Conservation (phyloP, 2,888 invertebrate species). For the Polylopha cassiicola region DNA sequence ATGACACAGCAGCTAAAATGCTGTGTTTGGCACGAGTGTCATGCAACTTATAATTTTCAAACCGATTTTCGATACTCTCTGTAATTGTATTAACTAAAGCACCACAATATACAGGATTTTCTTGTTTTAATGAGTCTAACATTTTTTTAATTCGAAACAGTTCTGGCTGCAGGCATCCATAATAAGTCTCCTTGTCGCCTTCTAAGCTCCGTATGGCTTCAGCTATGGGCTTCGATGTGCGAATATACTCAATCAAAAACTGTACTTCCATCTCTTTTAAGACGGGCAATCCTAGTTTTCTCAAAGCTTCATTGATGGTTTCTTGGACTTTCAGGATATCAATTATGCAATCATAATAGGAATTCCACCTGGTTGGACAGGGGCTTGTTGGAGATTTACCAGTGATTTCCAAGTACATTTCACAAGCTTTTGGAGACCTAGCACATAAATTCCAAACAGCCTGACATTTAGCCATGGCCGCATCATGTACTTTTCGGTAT, state of each 20-base stretch:
- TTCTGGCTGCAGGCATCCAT: constrained; percentile 9
- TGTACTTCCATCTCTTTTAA: constrained; percentile 10
- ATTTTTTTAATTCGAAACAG: background rate
- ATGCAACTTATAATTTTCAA: background rate
- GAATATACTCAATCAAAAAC: constrained; percentile 15
- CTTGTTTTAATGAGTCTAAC: constrained; percentile 6
- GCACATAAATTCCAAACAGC: constrained; percentile 26
- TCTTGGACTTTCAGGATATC: constrained; percentile 9
- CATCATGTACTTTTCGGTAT: constrained; percentile 26
- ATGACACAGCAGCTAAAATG: constrained; percentile 2
- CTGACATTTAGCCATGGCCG: constrained; percentile 24
- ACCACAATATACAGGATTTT: constrained; percentile 2
- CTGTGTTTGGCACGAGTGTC: background rate
- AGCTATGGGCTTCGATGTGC: constrained; percentile 19
- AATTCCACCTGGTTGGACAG: constrained; percentile 14
- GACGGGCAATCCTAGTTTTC: constrained; percentile 5
- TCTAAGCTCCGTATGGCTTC: constrained; percentile 9
- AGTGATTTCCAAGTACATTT: constrained; percentile 24
- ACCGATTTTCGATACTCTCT: constrained; percentile 3
- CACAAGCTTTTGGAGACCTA: constrained; percentile 27
- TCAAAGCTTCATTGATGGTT: constrained; percentile 9
- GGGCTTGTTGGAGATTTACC: constrained; percentile 4
- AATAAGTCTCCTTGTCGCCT: constrained; percentile 13
- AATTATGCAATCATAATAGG: constrained; percentile 11
- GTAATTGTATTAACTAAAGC: background rate